Percentiles rank a stretch among this genome's conserved stretches.
These are phyloP conservation scores for Xestia xanthographa DNA, from an alignment of 2,888 invertebrate species.

Conservation along the genomic window DNA sequence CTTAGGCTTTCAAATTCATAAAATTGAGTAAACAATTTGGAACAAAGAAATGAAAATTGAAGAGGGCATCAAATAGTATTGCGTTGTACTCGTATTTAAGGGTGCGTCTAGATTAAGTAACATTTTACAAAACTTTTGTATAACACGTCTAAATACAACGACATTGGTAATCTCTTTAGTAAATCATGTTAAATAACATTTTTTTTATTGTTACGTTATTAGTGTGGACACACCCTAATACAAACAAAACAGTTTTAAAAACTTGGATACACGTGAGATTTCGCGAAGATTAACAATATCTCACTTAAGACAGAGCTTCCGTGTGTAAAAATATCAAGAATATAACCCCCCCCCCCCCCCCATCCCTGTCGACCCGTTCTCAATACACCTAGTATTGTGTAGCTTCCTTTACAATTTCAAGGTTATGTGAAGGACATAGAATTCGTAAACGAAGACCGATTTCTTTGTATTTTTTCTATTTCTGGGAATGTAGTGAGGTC, in stretches of 20 bases:
- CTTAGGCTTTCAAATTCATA: background rate
- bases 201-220: too few relatives aligned
- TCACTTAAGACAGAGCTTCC: background rate
- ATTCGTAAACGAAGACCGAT: background rate
- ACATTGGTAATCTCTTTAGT: too few relatives aligned
- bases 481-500: background rate
- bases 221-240: too few relatives aligned
- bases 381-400: background rate
- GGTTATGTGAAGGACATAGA: conserved; percentile 20
- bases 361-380: background rate
- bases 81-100: background rate
- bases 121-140: too few relatives aligned
- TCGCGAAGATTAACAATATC: background rate
- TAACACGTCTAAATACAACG: too few relatives aligned
- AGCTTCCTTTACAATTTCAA: conserved; percentile 24
- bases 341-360: background rate
- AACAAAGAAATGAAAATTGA: background rate
- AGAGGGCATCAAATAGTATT: background rate
- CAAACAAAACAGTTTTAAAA: background rate
- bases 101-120: too few relatives aligned
- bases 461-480: background rate
- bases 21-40: background rate
- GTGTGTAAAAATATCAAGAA: background rate
- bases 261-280: background rate
- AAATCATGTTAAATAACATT: too few relatives aligned